Percentiles rank a stretch among this genome's conserved stretches.
phyloP scores from a whole-genome alignment of 2,797 vertebrate species.

The Eulemur mongoz region DNA sequence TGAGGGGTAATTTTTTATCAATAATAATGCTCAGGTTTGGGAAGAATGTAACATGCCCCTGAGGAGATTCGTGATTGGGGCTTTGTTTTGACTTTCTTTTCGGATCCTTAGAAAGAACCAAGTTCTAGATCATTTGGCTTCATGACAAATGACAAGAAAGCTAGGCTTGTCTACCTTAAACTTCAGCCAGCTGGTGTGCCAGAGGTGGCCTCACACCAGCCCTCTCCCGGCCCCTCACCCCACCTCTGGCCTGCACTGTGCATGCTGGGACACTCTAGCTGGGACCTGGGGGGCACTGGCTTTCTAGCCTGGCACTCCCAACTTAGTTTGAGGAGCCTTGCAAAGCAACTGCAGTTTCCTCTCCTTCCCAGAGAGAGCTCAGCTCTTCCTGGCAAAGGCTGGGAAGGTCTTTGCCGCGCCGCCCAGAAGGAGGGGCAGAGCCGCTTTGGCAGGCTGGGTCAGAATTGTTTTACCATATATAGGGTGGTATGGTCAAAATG shows the following conservation, averaged over 20 bases:
- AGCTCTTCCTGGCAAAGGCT: neutral
- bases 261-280: rapidly evolving
- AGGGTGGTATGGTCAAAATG: neutral
- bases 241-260: rapidly evolving
- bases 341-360: neutral
- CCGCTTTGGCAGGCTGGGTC: neutral
- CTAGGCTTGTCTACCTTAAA: neutral
- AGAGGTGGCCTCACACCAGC: rapidly evolving
- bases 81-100: neutral
- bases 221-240: neutral
- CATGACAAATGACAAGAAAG: neutral
- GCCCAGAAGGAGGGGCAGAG: neutral
- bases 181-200: neutral
- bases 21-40: too few species aligned
- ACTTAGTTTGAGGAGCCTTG: neutral
- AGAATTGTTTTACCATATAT: neutral
- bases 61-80: neutral
- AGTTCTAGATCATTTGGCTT: neutral
- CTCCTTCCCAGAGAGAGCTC: neutral
- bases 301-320: too few species aligned
- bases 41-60: neutral
- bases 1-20: neutral
- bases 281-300: rapidly evolving
- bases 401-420: neutral
- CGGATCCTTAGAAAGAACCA: neutral